These are phyloP conservation scores for Exephanes ischioxanthus DNA, from an alignment of 2,888 invertebrate genomes.

Conservation along the genomic window DNA sequence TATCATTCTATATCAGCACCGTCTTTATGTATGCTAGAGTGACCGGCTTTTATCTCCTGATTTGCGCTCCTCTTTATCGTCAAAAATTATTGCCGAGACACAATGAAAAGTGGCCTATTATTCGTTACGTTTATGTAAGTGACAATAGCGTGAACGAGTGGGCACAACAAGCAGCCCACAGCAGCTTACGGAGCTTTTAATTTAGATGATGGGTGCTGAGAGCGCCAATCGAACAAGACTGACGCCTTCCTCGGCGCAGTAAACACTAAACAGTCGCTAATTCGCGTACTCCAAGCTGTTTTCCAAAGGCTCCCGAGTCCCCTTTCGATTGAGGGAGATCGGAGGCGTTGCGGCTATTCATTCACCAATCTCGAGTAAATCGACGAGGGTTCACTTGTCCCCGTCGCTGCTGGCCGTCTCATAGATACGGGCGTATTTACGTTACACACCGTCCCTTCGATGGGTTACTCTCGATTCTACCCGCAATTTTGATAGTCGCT, in stretches of 20 bases:
- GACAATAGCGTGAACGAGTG: slow-evolving; percentile 27
- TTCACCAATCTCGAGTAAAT: slow-evolving; percentile 27
- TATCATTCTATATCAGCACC: background rate
- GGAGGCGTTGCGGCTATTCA: slow-evolving; percentile 18
- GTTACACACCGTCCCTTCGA: slow-evolving; percentile 11
- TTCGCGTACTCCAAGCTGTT: slow-evolving; percentile 43
- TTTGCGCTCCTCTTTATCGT: slow-evolving; percentile 2
- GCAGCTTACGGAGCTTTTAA: slow-evolving; percentile 27
- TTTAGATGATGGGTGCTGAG: slow-evolving; percentile 16
- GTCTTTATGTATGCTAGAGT: background rate
- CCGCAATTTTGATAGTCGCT: slow-evolving; percentile 47
- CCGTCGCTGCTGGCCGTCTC: slow-evolving; percentile 3
- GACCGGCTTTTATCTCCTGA: background rate
- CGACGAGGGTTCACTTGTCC: slow-evolving; percentile 31
- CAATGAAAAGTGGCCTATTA: slow-evolving; percentile 1
- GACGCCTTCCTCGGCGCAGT: background rate
- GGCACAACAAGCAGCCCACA: slow-evolving; percentile 35
- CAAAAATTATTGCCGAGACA: background rate
- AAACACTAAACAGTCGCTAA: slow-evolving; percentile 40
- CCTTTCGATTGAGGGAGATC: slow-evolving; percentile 44
- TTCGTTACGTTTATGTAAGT: slow-evolving; percentile 18
- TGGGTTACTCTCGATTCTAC: slow-evolving; percentile 37
- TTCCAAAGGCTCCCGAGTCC: slow-evolving; percentile 30
- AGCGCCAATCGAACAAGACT: background rate
- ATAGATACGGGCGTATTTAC: slow-evolving; percentile 63